Evolutionary conservation across 2,113 vertebrate genomes (phyloP).

Genomic region (Mormyrus lacerda): DNA sequence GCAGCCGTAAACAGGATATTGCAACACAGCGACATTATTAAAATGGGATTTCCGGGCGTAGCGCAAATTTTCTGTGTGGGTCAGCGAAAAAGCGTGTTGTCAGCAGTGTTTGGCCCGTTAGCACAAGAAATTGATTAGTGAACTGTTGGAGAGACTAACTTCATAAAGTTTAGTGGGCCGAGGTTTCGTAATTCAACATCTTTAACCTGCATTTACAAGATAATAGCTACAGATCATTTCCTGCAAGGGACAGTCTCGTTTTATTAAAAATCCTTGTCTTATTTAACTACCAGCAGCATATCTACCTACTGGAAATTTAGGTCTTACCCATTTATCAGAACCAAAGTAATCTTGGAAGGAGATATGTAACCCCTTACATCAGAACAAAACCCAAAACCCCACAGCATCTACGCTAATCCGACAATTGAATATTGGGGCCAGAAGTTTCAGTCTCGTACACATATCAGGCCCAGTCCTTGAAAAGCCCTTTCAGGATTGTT

Average conservation of each 20-base stretch:
- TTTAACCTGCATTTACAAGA: background rate
- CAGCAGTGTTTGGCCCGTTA: background rate
- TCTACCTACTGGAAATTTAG: background rate
- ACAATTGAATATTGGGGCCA: background rate
- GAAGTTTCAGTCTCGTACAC: background rate
- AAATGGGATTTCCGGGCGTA: background rate
- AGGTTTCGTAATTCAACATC: background rate
- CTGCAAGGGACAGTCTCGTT: background rate
- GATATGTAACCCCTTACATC: background rate
- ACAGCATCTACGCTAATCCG: background rate
- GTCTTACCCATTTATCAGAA: background rate
- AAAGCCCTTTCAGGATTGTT: slow-evolving; percentile 38
- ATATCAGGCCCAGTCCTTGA: slow-evolving; percentile 38
- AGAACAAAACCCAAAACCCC: background rate
- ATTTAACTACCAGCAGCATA: background rate
- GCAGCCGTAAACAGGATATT: slow-evolving; percentile 4
- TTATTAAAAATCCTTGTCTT: background rate
- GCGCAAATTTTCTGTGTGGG: background rate
- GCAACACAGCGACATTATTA: background rate
- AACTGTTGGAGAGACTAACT: background rate
- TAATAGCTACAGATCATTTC: background rate
- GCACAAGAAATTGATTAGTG: background rate
- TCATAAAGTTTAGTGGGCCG: background rate
- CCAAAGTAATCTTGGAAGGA: background rate
- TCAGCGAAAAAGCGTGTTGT: slow-evolving; percentile 12